Evolutionary conservation across 2,888 invertebrate genomes (phyloP).

Genomic region (Chorisops tibialis): DNA sequence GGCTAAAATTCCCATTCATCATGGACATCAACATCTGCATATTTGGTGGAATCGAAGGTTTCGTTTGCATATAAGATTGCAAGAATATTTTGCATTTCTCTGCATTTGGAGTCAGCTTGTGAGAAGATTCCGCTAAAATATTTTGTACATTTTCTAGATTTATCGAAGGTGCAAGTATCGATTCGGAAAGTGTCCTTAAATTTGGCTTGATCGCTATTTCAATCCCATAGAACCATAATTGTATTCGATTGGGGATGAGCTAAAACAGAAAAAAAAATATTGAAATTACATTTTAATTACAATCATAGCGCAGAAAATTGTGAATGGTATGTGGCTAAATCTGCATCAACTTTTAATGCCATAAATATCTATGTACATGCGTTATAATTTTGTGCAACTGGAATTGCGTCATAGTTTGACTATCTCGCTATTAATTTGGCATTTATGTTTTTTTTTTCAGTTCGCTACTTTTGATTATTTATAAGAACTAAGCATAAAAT

Average conservation of each 20-base stretch:
- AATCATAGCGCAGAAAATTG: too few relatives aligned
- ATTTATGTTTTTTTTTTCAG: too few relatives aligned
- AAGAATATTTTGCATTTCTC: conserved; percentile 43
- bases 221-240: conserved; percentile 48
- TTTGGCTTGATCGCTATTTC: not conserved
- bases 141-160: conserved; percentile 45
- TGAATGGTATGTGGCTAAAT: too few relatives aligned
- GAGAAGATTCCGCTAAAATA: conserved; percentile 38
- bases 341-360: too few relatives aligned
- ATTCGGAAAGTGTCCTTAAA: conserved; percentile 4
- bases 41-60: conserved; percentile 1
- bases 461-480: too few relatives aligned
- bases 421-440: too few relatives aligned
- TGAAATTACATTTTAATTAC: too few relatives aligned
- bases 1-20: conserved; percentile 19
- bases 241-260: conserved; percentile 35
- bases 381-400: too few relatives aligned
- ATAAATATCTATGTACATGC: too few relatives aligned
- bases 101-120: conserved; percentile 38
- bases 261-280: conserved; percentile 38
- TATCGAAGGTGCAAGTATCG: conserved; percentile 30
- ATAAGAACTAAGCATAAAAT: too few relatives aligned
- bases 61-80: conserved; percentile 16
- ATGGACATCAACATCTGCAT: conserved; percentile 11
- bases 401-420: too few relatives aligned